Evolutionary conservation across 2,797 vertebrate genomes (phyloP).

Genomic region (Pipistrellus pygmaeus): DNA sequence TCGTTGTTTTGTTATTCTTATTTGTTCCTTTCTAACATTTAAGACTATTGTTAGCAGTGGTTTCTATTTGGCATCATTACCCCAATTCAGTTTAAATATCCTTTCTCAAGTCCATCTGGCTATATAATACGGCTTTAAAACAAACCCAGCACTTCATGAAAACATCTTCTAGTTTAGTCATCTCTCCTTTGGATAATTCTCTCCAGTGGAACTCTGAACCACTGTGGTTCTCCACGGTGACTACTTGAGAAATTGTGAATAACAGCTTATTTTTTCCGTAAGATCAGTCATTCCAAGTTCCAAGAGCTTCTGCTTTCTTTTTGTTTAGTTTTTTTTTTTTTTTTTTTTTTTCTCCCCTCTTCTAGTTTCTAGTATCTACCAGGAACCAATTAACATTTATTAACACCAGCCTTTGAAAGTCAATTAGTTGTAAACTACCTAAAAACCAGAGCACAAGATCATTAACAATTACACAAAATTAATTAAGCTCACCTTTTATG

Average conservation of each 20-base stretch:
- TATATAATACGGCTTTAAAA: background rate
- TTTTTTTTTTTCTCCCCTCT: background rate
- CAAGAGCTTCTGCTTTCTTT: background rate
- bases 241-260: background rate
- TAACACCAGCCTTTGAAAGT: constrained; percentile 64
- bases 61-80: background rate
- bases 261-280: background rate
- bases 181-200: background rate
- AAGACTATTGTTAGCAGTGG: background rate
- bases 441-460: background rate
- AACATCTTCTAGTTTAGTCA: background rate
- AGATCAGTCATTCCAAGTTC: background rate
- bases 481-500: constrained; percentile 48
- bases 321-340: background rate
- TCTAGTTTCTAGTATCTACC: background rate
- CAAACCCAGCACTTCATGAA: background rate
- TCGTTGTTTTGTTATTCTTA: background rate
- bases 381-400: constrained; percentile 55
- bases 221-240: background rate
- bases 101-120: background rate
- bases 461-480: constrained; percentile 54
- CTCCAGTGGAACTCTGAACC: background rate
- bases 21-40: background rate
- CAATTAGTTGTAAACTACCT: constrained; percentile 3
- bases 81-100: background rate